Base-by-base conservation (phyloP, 2,888 invertebrate genomes). In the Leptopilina drosophilae region DNA sequence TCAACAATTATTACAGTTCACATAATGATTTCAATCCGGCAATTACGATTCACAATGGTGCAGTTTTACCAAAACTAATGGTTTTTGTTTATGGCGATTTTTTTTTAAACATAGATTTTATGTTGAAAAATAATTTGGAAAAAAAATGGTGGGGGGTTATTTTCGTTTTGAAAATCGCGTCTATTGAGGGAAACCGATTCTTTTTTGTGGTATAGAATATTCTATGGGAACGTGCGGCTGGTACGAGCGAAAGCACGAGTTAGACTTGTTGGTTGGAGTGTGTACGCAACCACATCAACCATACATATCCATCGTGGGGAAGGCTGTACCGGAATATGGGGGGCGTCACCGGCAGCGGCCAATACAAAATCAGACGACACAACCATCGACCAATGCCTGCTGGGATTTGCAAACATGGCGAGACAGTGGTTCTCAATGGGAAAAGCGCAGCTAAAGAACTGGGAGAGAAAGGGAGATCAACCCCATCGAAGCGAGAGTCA, bases 351-450 rank as follows among this genome's bases (percentile, higher is more conserved):
- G 49, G 2, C 26, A 7, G 64, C 81, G 76, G 56, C 90, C 87
- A 90, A 90, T 90, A 78, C 76, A 59, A 73, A 15, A 9, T 67
- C 79, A 46, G 80, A 69, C 80, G 79, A 76, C 73, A 67, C 69
- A 59, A 26, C 33, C 7, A 5, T 40, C 64, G 53, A 82, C 90
- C 90, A 90, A 90, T 90, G 78, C 20, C 42, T 42, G 15, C 20
- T 7, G 67, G 79, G 77, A 84, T 81, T 81, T 83, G 82, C 83
- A 88, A 90, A 90, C 89, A 90, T 90, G 90, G 90, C 90, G 90
- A 90, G 88, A 62, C 90, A 90, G 90, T 80, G 90, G 89, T 89
- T 84, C 90, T 91, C 90, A 90, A 87, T 80, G 42, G 7, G 1
- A 42, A 42, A 8, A 7, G 42, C 5, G 42, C 7, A 42, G 42